A percentile compares a stretch with the other conserved stretches of the same genome.
Evolutionary conservation across 2,797 vertebrate species (phyloP).

Genomic region (Brachymystax lenok): DNA sequence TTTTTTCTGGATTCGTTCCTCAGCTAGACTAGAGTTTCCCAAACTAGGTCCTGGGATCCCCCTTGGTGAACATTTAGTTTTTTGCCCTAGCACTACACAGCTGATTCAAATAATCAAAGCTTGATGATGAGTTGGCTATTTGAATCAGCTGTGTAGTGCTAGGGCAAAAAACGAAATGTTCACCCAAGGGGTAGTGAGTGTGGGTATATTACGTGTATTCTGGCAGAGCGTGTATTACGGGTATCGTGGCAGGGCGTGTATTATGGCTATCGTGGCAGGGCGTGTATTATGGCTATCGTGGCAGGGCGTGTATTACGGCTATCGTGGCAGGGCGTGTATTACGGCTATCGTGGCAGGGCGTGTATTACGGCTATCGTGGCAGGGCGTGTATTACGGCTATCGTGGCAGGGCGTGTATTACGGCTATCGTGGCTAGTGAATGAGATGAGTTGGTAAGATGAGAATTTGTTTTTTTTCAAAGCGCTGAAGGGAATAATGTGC

Average conservation of each 20-base stretch:
- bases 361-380: too few relatives aligned
- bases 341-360: too few relatives aligned
- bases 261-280: neutral
- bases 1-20: neutral
- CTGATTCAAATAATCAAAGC: neutral
- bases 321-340: neutral
- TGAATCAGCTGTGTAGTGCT: too few relatives aligned
- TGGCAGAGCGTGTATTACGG: neutral
- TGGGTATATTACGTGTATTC: conserved; percentile 32
- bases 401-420: neutral
- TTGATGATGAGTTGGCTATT: too few relatives aligned
- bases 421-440: conserved; percentile 15
- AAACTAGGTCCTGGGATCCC: too few relatives aligned
- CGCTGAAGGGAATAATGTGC: conserved; percentile 59
- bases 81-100: neutral
- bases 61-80: too few relatives aligned
- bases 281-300: conserved; percentile 15
- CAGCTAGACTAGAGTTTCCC: too few relatives aligned
- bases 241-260: too few relatives aligned
- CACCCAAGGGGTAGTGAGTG: neutral
- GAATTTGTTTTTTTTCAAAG: conserved; percentile 51
- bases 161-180: too few relatives aligned
- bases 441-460: conserved; percentile 46
- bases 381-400: too few relatives aligned
- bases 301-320: conserved; percentile 35